Conservation (phyloP, 2,888 invertebrate genomes). For the Pristionchus mayeri region DNA sequence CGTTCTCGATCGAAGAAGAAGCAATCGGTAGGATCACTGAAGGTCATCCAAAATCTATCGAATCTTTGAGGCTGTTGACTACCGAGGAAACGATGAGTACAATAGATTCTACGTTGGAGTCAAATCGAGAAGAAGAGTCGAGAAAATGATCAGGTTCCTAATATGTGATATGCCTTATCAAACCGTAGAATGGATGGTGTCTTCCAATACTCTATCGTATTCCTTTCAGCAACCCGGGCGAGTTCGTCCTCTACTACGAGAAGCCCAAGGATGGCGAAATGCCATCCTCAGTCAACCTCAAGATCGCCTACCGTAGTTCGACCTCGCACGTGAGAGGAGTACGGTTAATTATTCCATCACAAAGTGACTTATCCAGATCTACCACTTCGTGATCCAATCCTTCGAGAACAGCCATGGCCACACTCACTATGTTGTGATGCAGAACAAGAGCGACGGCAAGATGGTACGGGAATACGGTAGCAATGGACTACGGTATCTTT, state of each 20-base stretch:
- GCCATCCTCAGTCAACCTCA: neutral
- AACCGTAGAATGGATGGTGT: too few relatives aligned
- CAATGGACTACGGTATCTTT: neutral
- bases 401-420: neutral
- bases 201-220: too few relatives aligned
- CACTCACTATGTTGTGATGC: conserved; percentile 18
- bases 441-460: conserved; percentile 39
- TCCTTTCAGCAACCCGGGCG: neutral
- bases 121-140: neutral
- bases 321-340: neutral
- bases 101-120: conserved; percentile 23
- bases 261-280: neutral
- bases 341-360: too few relatives aligned
- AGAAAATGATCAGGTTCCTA: conserved; percentile 3
- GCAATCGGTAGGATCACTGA: neutral
- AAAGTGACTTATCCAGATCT: too few relatives aligned
- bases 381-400: conserved; percentile 8
- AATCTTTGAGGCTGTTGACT: neutral
- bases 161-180: too few relatives aligned
- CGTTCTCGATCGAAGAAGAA: neutral
- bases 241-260: conserved; percentile 27
- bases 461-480: too few relatives aligned
- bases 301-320: neutral
- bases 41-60: neutral
- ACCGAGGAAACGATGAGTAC: conserved; percentile 25